Conservation (phyloP, 64 coral and sea anemone species). For the Cladopsammia gracilis region DNA sequence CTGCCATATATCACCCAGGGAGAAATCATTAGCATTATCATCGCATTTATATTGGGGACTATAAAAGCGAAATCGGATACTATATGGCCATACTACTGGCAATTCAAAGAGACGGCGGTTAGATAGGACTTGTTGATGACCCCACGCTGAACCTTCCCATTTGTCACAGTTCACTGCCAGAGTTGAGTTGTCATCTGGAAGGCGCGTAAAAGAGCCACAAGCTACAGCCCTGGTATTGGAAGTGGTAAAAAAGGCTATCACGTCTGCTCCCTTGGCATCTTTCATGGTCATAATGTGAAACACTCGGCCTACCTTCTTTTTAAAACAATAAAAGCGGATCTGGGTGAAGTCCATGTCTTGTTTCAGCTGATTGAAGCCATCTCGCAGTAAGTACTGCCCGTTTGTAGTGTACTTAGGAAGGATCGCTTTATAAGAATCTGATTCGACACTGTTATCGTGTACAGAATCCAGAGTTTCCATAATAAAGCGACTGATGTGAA, state of each 20-base stretch:
- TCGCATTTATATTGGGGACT: neutral
- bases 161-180: conserved; percentile 4
- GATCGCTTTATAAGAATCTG: neutral
- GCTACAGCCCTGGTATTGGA: neutral
- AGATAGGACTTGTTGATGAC: neutral
- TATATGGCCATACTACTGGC: neutral
- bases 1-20: conserved; percentile 22
- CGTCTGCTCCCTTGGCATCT: neutral
- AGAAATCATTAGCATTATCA: neutral
- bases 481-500: neutral
- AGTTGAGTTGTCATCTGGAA: conserved; percentile 41
- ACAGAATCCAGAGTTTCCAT: neutral
- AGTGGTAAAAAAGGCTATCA: neutral
- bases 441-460: too few species aligned
- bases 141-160: conserved; percentile 18
- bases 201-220: conserved; percentile 37
- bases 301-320: conserved; percentile 37
- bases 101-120: neutral
- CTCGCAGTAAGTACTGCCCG: neutral
- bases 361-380: conserved; percentile 27
- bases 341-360: conserved; percentile 71
- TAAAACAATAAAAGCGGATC: conserved; percentile 60
- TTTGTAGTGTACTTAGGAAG: neutral
- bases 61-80: neutral
- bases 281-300: conserved; percentile 53